Conservation (phyloP, 2,888 invertebrate species). For the Eulithis testata region DNA sequence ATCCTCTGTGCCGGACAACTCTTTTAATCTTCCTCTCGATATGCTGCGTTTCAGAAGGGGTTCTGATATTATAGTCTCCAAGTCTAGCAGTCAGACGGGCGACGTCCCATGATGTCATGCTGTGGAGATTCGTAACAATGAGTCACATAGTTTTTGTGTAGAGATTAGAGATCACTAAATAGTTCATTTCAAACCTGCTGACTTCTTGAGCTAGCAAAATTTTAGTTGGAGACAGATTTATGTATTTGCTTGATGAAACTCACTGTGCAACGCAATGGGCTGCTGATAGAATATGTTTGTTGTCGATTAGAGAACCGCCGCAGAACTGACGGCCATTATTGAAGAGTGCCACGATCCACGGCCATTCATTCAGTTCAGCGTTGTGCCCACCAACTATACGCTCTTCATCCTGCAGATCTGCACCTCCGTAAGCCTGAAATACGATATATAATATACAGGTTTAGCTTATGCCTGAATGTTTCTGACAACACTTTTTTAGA, state of each 20-base stretch:
- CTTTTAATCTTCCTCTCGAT: constrained; percentile 91
- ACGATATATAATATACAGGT: background rate
- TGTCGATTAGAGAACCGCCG: constrained; percentile 93
- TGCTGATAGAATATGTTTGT: constrained; percentile 91
- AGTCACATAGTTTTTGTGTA: background rate
- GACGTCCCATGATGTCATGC: constrained; percentile 96
- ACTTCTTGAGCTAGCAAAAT: too few species aligned
- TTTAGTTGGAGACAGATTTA: background rate
- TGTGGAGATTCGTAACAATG: constrained; percentile 56
- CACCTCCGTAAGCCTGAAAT: constrained; percentile 65
- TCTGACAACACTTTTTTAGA: background rate
- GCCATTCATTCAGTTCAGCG: constrained; percentile 93
- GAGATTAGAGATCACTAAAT: too few species aligned
- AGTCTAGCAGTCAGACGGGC: constrained; percentile 91
- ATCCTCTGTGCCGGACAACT: constrained; percentile 93
- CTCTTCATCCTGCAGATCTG: constrained; percentile 86
- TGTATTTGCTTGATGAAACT: constrained; percentile 54
- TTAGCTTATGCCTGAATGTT: too few species aligned
- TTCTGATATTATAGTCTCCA: constrained; percentile 93
- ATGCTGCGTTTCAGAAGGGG: constrained; percentile 89
- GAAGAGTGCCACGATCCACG: constrained; percentile 93
- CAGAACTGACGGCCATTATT: constrained; percentile 94
- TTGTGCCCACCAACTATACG: constrained; percentile 94
- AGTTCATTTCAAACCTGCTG: too few species aligned
- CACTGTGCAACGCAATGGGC: constrained; percentile 96